Evolutionary conservation across 1,140 invertebrate species (phyloP).

Genomic region (Platyura marginata): DNA sequence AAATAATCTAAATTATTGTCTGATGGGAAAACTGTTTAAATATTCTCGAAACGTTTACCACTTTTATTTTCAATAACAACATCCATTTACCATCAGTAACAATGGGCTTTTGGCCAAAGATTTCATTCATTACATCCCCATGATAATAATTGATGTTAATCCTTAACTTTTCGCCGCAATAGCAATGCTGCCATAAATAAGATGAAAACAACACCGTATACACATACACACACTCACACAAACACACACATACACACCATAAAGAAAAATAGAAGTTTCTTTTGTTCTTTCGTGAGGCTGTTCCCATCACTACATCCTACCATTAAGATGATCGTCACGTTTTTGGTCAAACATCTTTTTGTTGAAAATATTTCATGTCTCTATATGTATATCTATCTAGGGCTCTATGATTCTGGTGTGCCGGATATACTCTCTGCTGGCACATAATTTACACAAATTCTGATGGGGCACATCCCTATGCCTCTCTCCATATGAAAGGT

Average conservation of each 20-base stretch:
- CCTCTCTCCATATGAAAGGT: too few species aligned
- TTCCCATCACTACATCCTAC: neutral
- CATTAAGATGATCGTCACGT: neutral
- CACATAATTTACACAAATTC: neutral
- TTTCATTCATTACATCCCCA: too few species aligned
- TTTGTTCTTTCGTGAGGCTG: neutral
- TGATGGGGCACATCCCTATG: neutral
- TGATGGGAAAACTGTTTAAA: neutral
- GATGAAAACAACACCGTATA: too few species aligned
- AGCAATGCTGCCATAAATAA: neutral
- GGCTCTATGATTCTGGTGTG: too few species aligned
- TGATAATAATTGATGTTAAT: neutral
- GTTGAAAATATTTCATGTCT: neutral
- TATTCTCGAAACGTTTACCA: neutral
- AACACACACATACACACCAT: too few species aligned
- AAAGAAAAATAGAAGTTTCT: neutral
- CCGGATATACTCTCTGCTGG: neutral
- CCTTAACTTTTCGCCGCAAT: neutral
- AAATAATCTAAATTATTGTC: too few species aligned
- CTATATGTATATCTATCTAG: too few species aligned
- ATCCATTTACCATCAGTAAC: neutral
- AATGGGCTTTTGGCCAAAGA: too few species aligned
- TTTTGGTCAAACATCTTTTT: neutral
- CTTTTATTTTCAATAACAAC: neutral
- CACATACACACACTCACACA: too few species aligned